These are phyloP conservation scores for Catharus minimus DNA, from an alignment of 2,113 vertebrate species.

Conservation along the genomic window DNA sequence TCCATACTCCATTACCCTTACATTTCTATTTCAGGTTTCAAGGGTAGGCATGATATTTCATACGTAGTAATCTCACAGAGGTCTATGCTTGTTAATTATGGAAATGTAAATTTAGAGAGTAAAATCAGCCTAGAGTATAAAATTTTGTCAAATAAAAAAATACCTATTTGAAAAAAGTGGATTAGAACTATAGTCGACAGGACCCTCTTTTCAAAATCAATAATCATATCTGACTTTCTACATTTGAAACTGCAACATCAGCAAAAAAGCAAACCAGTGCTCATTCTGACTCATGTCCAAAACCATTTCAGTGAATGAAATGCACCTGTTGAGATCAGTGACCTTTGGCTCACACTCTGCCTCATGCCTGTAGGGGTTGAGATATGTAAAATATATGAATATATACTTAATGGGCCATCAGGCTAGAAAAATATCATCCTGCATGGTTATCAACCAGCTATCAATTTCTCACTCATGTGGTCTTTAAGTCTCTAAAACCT, in stretches of 20 bases:
- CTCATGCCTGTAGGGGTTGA: neutral
- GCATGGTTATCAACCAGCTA: neutral
- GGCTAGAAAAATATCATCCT: neutral
- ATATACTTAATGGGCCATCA: neutral
- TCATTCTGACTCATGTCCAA: neutral
- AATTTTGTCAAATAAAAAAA: neutral
- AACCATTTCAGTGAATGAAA: neutral
- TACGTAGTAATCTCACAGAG: neutral
- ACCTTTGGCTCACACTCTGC: neutral
- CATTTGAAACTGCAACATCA: neutral
- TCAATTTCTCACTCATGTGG: neutral
- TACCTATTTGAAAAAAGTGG: neutral
- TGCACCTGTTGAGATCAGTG: neutral
- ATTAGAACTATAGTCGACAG: neutral
- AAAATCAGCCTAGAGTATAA: neutral
- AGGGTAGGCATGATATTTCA: neutral
- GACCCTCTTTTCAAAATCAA: neutral
- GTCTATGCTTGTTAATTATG: neutral
- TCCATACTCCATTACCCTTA: neutral
- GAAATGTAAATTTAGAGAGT: neutral
- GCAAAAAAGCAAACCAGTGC: neutral
- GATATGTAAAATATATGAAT: neutral
- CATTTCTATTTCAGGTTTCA: neutral
- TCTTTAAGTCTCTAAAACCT: neutral
- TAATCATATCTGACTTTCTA: neutral